Base-by-base conservation (phyloP, 1,140 invertebrate species). In the Periplaneta americana region DNA sequence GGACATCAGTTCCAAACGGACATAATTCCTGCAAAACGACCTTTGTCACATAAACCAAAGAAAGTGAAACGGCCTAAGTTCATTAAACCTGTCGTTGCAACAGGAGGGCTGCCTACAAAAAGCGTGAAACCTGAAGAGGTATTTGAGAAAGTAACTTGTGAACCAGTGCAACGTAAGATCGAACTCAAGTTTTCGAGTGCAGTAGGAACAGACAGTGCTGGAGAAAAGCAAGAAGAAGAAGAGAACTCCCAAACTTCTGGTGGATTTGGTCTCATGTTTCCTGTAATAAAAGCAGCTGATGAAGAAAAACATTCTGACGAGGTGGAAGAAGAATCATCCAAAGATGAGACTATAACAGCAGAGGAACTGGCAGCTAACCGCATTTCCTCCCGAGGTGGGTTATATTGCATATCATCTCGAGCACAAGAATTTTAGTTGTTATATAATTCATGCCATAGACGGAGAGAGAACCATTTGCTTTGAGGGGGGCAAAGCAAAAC, bases 311-410 rank as follows among this genome's bases (percentile, higher is more conserved):
- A 87, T 76, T 85, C 87, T 35, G 84, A 86, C 78, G 83, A 86
- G 80, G 75, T 36, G 80, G 82, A 81, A 10, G 83, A 86, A 57
- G 82, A 79, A 74, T 84, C 80, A 74, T 83, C 79, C 36, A 84
- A 87, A 74, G 81, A 85, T 32, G 89, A 91, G 48, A 90, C 90
- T 82, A 94, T 96, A 81, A 92, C 91, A 33, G 90, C 89, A 66
- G 91, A 93, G 86, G 91, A 95, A 87, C 87, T 97, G 36, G 88
- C 89, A 81, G 87, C 89, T 80, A 95, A 95, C 84, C 92, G 91
- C 86, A 89, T 97, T 81, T 91, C 93, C n/a, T 85, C 87, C 22
- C 91, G 92, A 86, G 48, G 48, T n/a, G n/a, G n/a, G n/a, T n/a
- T n/a, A n/a, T n/a, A n/a, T n/a, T 90, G 90, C 91, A 86, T 84